Evolutionary conservation across 1,140 invertebrate species (phyloP), one percentile per base, ranked within the genome.

Genomic region (Linepithema humile): DNA sequence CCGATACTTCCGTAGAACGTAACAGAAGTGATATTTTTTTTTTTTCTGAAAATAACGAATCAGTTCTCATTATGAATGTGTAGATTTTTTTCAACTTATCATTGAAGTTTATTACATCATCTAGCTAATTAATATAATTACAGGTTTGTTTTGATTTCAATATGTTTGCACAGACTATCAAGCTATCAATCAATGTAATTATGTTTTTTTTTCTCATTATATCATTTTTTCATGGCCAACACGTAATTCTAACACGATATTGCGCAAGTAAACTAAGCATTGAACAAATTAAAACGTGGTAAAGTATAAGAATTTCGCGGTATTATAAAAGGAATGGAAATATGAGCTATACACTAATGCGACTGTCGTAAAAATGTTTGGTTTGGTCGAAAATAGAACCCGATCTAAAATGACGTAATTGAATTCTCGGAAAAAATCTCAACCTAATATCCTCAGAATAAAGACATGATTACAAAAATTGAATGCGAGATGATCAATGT

Each of bases 181-280:
- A 43, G 45, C 64, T 9, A 43, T 43, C 12, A n/a, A 40, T 55
- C 35, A 23, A 17, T 9, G 0, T 26, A 65, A 77, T 65, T 26
- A 50, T n/a, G 59, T n/a, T 4, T 29, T 77, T 53, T 75, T 77
- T 77, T 77, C 43, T 15, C 59, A 64, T 75, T 26, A 23, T 40
- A 73, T 38, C 15, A 38, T n/a, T n/a, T n/a, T 35, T 65, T 77
- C 74, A 65, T 1, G 73, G 73, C 15, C 59, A 17, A n/a, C 43
- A 48, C 35, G 29, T 35, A 64, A 35, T 65, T 12, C n/a, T 74
- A 74, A 50, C 9, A 9, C 20, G 40, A 75, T 77, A 77, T 1
- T 65, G 74, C 60, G 74, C 29, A 62, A 45, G n/a, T n/a, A 77
- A 65, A 50, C 65, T 50, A 3, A 15, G n/a, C n/a, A n/a, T n/a